Evolutionary conservation across 1,140 invertebrate genomes (phyloP), one percentile per base, ranked within the genome.

Genomic region (Planococcus citri): DNA sequence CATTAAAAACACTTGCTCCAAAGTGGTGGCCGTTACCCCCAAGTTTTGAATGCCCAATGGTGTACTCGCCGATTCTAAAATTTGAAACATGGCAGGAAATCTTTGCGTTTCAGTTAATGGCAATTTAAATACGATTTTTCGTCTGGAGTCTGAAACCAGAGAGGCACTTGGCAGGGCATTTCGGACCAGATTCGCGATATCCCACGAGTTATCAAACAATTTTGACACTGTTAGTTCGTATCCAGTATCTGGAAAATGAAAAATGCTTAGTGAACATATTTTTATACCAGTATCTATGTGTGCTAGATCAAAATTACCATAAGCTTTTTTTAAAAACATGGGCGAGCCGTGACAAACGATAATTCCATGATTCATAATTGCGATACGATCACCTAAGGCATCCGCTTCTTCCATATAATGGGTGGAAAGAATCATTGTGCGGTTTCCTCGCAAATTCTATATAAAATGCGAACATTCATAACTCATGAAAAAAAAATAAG

Each of bases 331-430:
- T 61, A 96, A 80, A 75, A 90, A 93, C 74, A 95, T 85, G 25
- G 93, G 85, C 0, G 89, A 88, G 38, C 93, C 94, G 78, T 85
- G 87, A 75, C 92, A 94, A 74, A 87, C 84, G 0, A 96, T 78
- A 71, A 83, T 79, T 1, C 94, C 94, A 64, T 87, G 83, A 57
- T 91, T 85, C 84, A 97, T 88, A 69, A 97, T 95, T 1, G 92
- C 91, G 72, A 97, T 92, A 72, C 92, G 83, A 78, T 97, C 94
- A 0, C 94, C 94, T 0, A 98, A 81, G n/a, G 91, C 84, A 79
- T 98, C 95, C 3, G 95, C 95, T 81, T 98, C 96, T 79, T 98
- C 95, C 94, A 98, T 97, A 78, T 94, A 96, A 79, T 98, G 95
- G 0, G 95, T 98, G 1, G 94, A 96, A 1, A 98, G 83, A 6